Conservation (phyloP, 2,888 invertebrate species). For the Melinaea menophilus region DNA sequence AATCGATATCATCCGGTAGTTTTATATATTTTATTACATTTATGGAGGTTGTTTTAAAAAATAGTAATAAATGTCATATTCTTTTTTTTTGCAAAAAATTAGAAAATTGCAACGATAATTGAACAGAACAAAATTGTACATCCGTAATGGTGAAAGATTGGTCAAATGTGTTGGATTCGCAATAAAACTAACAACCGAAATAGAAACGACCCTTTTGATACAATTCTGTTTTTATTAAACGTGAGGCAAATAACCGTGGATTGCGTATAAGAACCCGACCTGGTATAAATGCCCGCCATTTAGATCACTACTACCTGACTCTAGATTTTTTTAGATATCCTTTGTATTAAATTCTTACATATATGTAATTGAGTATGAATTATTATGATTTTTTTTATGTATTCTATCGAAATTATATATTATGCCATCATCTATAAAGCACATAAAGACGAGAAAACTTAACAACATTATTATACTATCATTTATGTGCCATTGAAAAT, state of each 20-base stretch:
- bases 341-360: too few species aligned
- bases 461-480: not conserved
- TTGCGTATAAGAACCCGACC: constrained; percentile 17
- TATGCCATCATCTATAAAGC: constrained; percentile 10
- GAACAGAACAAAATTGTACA: not conserved
- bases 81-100: constrained; percentile 5
- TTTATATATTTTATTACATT: constrained; percentile 3
- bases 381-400: constrained; percentile 10
- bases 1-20: constrained; percentile 1
- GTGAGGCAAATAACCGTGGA: constrained; percentile 36
- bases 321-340: too few species aligned
- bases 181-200: constrained; percentile 11
- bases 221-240: constrained; percentile 37
- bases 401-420: constrained; percentile 34
- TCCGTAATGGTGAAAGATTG: not conserved
- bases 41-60: not conserved
- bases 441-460: too few species aligned
- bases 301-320: too few species aligned
- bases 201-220: constrained; percentile 14
- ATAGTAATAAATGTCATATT: constrained; percentile 4
- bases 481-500: constrained; percentile 2
- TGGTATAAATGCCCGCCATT: not conserved
- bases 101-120: constrained; percentile 4
- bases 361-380: too few species aligned
- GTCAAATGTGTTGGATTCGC: not conserved